Conservation (phyloP, 2,797 vertebrate genomes). For the Telmatherina bonti region DNA sequence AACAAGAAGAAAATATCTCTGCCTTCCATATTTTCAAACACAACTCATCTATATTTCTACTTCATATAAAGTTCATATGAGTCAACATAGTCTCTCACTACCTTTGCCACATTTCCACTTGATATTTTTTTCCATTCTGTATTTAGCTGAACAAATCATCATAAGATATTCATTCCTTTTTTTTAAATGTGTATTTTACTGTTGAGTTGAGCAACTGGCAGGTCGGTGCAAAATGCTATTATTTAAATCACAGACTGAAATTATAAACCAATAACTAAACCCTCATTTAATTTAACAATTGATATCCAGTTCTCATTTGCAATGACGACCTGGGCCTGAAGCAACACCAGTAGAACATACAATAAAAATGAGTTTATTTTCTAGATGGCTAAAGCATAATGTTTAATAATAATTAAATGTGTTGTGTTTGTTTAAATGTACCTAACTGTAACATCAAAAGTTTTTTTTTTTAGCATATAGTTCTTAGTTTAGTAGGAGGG, state of each 20-base stretch:
- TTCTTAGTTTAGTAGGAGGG: not conserved
- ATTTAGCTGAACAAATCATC: not conserved
- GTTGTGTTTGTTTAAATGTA: not conserved
- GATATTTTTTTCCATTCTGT: not conserved
- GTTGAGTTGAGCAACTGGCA: not conserved
- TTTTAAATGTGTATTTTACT: no score
- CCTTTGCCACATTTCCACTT: slow-evolving; percentile 1
- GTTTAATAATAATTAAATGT: not conserved
- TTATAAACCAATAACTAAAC: no score
- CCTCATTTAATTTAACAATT: no score
- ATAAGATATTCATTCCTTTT: no score
- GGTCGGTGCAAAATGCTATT: not conserved
- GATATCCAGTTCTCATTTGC: not conserved
- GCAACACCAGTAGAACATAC: not conserved
- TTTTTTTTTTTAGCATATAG: not conserved
- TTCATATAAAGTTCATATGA: not conserved
- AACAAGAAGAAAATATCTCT: not conserved
- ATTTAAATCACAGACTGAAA: not conserved
- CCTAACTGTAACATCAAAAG: not conserved
- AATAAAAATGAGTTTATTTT: not conserved
- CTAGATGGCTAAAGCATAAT: not conserved
- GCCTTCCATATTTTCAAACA: not conserved
- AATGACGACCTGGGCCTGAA: not conserved
- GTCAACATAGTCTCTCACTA: not conserved
- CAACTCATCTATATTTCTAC: not conserved